A percentile compares a stretch with the other conserved stretches of the same genome.
These are phyloP conservation scores for Bombus fervidus DNA, from an alignment of 1,140 invertebrate genomes.

Conservation along the genomic window DNA sequence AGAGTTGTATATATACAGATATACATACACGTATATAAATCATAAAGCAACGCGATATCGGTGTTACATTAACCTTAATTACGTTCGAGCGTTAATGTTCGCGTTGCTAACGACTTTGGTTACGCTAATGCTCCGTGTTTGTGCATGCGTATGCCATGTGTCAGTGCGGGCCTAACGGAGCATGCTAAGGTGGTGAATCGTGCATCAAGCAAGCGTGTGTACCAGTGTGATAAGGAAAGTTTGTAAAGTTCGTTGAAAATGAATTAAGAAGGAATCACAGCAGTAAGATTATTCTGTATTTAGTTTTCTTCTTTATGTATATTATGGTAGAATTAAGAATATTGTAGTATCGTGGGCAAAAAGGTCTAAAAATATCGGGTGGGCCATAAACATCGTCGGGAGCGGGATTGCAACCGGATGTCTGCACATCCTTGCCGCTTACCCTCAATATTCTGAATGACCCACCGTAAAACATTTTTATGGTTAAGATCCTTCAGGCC, in stretches of 20 bases:
- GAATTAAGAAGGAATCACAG: background rate
- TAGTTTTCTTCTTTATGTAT: background rate
- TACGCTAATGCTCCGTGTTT: slow-evolving; percentile 22
- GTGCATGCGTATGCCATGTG: slow-evolving; percentile 19
- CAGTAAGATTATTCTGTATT: background rate
- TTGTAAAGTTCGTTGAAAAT: background rate
- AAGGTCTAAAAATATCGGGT: too few relatives aligned
- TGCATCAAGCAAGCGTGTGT: background rate
- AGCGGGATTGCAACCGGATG: too few relatives aligned
- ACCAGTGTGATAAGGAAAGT: background rate
- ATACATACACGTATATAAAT: background rate
- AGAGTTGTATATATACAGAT: background rate
- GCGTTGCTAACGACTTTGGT: slow-evolving; percentile 33
- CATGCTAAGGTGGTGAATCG: background rate
- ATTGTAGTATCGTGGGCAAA: too few relatives aligned
- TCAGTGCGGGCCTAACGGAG: slow-evolving; percentile 11
- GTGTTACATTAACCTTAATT: slow-evolving; percentile 51
- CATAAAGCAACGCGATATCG: slow-evolving; percentile 25
- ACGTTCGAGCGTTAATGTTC: slow-evolving; percentile 39
- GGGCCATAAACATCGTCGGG: too few relatives aligned
- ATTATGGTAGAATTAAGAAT: too few relatives aligned
- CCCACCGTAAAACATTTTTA: too few relatives aligned
- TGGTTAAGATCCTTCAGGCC: too few relatives aligned
- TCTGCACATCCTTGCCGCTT: too few relatives aligned
- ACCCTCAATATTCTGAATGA: too few relatives aligned